Evolutionary conservation across 2,797 vertebrate species (phyloP), one percentile per base, ranked within the genome.

Genomic region (Peromyscus nudipes): DNA sequence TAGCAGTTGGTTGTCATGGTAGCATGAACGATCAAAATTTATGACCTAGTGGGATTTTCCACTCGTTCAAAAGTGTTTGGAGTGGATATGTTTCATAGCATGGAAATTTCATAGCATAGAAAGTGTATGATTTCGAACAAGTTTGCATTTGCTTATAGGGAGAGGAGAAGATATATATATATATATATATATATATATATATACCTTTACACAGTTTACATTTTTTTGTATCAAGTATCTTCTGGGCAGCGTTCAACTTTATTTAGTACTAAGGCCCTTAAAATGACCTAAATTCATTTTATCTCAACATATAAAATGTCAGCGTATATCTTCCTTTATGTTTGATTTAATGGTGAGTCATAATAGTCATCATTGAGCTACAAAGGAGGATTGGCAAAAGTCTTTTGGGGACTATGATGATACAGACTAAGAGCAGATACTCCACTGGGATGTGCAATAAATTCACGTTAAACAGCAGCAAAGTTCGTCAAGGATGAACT

Each of bases 21-120:
- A 84, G 67, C 65, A 27, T 60, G 40, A 96, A 29, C 19, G 34
- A 31, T n/a, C 75, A 95, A 60, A 79, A 94, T 91, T 87, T 89
- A 89, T 34, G 64, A 46, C 71, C 55, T 64, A 34, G 85, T 62
- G 86, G 95, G 57, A 94, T 80, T 95, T 97, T 95, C 83, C 65
- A 90, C 21, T 52, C 12, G 84, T 65, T 55, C 67, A 27, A 55
- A 23, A 94, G 25, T 76, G 37, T 16, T 4, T 89, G 16, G 12
- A 64, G 34, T 52, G 7, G 40, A 86, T 87, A 49, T 4, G 0
- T 29, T 94, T 29, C n/a, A 34, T 16, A 43, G 62, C n/a, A 23
- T 13, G 88, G 57, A 76, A 83, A 0, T 27, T 94, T n/a, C 40
- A n/a, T 21, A 40, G 52, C n/a, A 25, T 11, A 91, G 55, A 77